A percentile compares a stretch with the other conserved stretches of the same genome.
These are phyloP conservation scores for Lasiurus cinereus DNA, from an alignment of 2,113 vertebrate genomes.

Conservation along the genomic window DNA sequence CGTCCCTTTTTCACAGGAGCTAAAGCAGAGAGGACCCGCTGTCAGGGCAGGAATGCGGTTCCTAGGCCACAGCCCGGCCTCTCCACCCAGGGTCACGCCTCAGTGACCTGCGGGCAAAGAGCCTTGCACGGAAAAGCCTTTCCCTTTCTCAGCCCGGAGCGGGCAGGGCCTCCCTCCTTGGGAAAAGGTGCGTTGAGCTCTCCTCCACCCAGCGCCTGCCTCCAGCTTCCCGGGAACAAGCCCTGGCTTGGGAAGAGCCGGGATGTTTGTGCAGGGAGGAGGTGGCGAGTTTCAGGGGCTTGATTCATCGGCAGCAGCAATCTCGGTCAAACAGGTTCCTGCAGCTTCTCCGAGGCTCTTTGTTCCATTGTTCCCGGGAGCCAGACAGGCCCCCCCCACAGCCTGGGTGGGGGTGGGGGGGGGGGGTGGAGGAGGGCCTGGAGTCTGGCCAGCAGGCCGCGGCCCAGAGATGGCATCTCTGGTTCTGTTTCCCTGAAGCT, in stretches of 20 bases:
- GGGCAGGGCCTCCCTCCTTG: accelerated
- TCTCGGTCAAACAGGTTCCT: slow-evolving; percentile 83
- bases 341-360: slow-evolving; percentile 73
- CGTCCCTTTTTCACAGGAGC: not conserved
- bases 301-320: slow-evolving; percentile 73
- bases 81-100: not conserved
- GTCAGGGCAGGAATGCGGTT: not conserved
- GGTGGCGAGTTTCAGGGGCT: slow-evolving; percentile 75
- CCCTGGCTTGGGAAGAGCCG: slow-evolving; percentile 64
- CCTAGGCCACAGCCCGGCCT: not conserved
- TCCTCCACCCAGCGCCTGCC: not conserved
- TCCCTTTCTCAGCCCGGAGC: not conserved
- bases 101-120: not conserved
- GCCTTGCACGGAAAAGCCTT: not conserved
- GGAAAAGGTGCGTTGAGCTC: not conserved
- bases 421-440: slow-evolving; percentile 62
- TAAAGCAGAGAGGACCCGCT: not conserved
- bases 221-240: slow-evolving; percentile 51
- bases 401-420: not conserved
- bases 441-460: slow-evolving; percentile 60
- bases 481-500: not conserved
- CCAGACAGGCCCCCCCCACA: slow-evolving; percentile 70
- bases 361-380: slow-evolving; percentile 78
- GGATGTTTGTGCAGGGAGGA: slow-evolving; percentile 79
- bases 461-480: not conserved